phyloP scores from a whole-genome alignment of 2,888 invertebrate genomes.

The Apamea sordens region DNA sequence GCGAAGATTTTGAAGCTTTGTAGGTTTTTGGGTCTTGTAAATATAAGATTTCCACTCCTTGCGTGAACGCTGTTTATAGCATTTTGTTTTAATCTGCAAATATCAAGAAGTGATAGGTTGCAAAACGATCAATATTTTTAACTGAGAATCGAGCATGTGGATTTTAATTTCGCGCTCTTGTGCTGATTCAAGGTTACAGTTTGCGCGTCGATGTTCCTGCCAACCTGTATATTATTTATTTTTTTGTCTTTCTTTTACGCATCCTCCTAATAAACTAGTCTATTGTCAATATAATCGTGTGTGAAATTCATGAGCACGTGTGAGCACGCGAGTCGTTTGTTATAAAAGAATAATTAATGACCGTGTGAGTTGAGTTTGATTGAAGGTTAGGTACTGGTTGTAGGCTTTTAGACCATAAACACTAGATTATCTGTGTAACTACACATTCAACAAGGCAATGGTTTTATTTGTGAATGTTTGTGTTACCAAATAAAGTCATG shows the following conservation, averaged over 20 bases:
- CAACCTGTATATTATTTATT: not conserved
- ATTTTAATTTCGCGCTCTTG: too few species aligned
- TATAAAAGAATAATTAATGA: slow-evolving; percentile 55
- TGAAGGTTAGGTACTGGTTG: slow-evolving; percentile 50
- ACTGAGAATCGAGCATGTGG: not conserved
- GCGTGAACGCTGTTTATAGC: too few species aligned
- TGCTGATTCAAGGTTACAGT: too few species aligned
- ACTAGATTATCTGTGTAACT: slow-evolving; percentile 9
- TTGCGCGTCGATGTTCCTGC: too few species aligned
- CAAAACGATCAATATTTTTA: not conserved
- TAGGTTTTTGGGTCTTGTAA: too few species aligned
- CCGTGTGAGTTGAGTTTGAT: slow-evolving; percentile 43
- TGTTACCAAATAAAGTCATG: not conserved
- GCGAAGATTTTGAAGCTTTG: not conserved
- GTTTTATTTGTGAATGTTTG: not conserved
- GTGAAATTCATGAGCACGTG: slow-evolving; percentile 70
- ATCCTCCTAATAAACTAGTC: not conserved
- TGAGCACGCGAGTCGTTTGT: slow-evolving; percentile 34
- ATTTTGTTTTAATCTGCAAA: not conserved
- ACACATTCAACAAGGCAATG: not conserved
- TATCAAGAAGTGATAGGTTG: not conserved
- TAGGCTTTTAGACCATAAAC: slow-evolving; percentile 10
- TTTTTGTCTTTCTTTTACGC: not conserved
- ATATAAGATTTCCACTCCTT: not conserved
- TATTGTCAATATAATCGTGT: slow-evolving; percentile 63